Conservation (phyloP, 2,113 vertebrate species). For the Turdus rufiventris region DNA sequence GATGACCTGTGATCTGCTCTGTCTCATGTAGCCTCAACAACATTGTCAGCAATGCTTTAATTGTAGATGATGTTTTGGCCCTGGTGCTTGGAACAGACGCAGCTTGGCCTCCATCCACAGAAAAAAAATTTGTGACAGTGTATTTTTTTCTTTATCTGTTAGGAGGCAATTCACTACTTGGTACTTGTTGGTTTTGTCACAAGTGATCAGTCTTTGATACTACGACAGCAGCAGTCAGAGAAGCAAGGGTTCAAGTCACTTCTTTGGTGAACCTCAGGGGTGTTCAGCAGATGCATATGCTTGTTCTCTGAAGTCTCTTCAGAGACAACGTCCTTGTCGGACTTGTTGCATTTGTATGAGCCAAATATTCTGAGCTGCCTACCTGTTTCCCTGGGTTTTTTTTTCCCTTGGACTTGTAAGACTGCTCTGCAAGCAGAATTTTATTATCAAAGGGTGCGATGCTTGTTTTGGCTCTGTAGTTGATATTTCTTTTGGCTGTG, state of each 20-base stretch:
- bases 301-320: not conserved
- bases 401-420: not conserved
- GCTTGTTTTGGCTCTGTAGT: not conserved
- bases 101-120: not conserved
- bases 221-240: not conserved
- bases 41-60: slow-evolving; percentile 16
- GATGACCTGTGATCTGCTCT: slow-evolving; percentile 1
- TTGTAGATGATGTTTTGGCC: slow-evolving; percentile 21
- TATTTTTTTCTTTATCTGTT: not conserved
- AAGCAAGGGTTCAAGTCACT: not conserved
- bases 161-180: not conserved
- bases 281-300: not conserved
- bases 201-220: not conserved
- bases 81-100: not conserved
- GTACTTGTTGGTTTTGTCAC: not conserved
- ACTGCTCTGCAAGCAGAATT: not conserved
- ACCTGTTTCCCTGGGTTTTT: not conserved
- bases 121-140: not conserved
- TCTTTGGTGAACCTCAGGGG: not conserved
- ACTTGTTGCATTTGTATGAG: not conserved
- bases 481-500: not conserved
- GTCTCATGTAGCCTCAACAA: not conserved
- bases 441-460: not conserved
- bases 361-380: not conserved
- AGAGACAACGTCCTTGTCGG: not conserved